phyloP scores from a whole-genome alignment of 2,113 vertebrate genomes.

The Castor canadensis region DNA sequence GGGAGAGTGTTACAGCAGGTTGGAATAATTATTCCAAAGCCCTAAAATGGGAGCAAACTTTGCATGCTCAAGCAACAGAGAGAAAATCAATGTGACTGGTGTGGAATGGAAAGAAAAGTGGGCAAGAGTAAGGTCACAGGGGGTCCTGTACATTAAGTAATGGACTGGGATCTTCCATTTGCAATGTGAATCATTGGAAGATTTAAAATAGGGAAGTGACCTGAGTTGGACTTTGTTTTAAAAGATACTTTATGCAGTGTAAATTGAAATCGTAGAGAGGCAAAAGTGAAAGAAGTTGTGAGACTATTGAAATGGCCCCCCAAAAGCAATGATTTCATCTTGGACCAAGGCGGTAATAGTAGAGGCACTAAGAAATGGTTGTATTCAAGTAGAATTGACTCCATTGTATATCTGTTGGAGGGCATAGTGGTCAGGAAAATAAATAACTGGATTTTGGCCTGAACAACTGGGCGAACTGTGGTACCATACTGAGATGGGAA shows the following conservation, averaged over 20 bases:
- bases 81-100: neutral
- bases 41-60: neutral
- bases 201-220: neutral
- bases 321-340: neutral
- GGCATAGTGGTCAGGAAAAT: neutral
- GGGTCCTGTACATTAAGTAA: neutral
- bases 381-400: neutral
- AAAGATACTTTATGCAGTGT: neutral
- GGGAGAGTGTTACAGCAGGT: neutral
- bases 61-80: neutral
- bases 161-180: neutral
- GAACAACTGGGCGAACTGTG: neutral
- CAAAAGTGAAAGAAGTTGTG: neutral
- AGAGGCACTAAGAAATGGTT: neutral
- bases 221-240: neutral
- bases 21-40: neutral
- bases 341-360: neutral
- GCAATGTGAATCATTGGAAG: neutral
- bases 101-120: neutral
- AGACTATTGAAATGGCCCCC: neutral
- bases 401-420: neutral
- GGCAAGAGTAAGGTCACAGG: neutral
- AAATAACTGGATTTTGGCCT: constrained; percentile 1
- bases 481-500: neutral
- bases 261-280: neutral